A percentile compares a stretch with the other conserved stretches of the same genome.
Evolutionary conservation across 2,797 vertebrate species (phyloP).

Genomic region (Galago senegalensis): DNA sequence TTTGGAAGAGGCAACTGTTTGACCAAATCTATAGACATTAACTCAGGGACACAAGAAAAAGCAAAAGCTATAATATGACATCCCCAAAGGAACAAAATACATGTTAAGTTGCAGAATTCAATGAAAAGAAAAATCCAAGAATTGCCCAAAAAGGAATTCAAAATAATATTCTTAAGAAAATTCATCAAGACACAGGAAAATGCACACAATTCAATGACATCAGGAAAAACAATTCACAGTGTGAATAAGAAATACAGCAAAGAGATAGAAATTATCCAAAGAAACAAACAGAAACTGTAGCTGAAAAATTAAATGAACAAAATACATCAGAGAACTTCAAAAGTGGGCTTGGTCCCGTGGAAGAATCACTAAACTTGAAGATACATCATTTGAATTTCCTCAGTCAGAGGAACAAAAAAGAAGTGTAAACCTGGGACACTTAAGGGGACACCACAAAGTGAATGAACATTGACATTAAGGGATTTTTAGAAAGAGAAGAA

Average conservation of each 20-base stretch:
- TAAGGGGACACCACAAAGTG: neutral
- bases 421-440: neutral
- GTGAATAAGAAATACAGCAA: neutral
- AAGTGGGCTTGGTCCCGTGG: neutral
- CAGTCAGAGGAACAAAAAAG: neutral
- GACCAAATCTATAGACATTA: neutral
- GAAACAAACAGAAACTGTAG: neutral
- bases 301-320: neutral
- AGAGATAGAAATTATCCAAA: neutral
- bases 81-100: neutral
- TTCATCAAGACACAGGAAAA: neutral
- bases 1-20: neutral
- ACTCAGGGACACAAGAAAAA: neutral
- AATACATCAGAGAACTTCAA: neutral
- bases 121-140: neutral
- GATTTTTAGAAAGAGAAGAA: neutral
- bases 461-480: neutral
- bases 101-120: neutral
- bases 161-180: neutral
- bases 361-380: neutral
- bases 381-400: neutral
- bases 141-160: neutral
- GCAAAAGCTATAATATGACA: neutral
- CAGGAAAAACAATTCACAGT: neutral
- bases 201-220: neutral